phyloP scores from a whole-genome alignment of 2,113 vertebrate species.

The Monopterus albus region DNA sequence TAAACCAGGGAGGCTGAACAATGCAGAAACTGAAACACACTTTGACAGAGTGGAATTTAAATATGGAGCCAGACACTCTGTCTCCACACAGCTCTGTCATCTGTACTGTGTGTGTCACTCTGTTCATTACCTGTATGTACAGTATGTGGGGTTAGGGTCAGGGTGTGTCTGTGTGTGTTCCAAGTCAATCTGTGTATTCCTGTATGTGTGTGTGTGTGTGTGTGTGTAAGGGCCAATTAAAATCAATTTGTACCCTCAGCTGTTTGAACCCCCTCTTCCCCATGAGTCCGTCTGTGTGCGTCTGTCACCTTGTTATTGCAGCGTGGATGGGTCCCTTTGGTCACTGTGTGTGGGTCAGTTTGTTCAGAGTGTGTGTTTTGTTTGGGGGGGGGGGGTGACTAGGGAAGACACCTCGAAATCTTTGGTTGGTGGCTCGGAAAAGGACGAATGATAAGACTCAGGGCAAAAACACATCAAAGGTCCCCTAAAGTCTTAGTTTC shows the following conservation, averaged over 20 bases:
- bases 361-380: conserved; percentile 39
- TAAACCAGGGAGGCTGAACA: conserved; percentile 42
- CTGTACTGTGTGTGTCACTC: conserved; percentile 53
- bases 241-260: conserved; percentile 84
- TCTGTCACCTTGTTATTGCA: conserved; percentile 67
- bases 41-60: conserved; percentile 55
- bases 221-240: conserved; percentile 64
- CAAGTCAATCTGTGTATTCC: conserved; percentile 49
- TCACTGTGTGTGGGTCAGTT: conserved; percentile 74
- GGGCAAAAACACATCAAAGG: too few species aligned
- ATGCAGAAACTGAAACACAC: conserved; percentile 63
- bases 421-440: too few species aligned
- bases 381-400: too few species aligned
- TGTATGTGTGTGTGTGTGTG: conserved; percentile 31
- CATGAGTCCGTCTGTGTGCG: conserved; percentile 41
- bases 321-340: conserved; percentile 69
- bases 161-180: conserved; percentile 70
- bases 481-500: too few species aligned
- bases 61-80: conserved; percentile 69
- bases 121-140: conserved; percentile 60
- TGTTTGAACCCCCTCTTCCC: conserved; percentile 58
- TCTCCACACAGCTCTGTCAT: conserved; percentile 67
- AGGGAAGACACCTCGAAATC: too few species aligned
- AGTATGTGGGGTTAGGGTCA: conserved; percentile 29
- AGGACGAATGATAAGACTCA: too few species aligned